Conservation (phyloP, 2,888 invertebrate genomes). For the Ferrisia virgata region DNA sequence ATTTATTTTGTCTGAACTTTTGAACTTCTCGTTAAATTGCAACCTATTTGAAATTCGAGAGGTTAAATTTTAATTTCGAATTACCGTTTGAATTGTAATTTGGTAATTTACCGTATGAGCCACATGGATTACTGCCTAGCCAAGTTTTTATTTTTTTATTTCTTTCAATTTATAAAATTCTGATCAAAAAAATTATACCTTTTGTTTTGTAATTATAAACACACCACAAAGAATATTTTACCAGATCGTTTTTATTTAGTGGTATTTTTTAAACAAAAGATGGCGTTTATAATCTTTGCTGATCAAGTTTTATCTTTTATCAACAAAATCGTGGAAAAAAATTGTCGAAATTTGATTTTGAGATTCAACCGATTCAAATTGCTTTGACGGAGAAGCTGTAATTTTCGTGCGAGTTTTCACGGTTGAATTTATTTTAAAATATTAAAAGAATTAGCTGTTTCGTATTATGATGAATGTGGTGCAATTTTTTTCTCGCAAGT, state of each 20-base stretch:
- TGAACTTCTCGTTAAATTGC: background rate
- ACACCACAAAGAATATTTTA: background rate
- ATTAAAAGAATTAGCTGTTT: background rate
- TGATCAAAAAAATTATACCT: background rate
- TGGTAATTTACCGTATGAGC: background rate
- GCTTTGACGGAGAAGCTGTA: background rate
- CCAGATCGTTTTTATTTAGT: background rate
- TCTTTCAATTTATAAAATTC: background rate
- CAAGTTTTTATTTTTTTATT: background rate
- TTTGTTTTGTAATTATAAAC: background rate
- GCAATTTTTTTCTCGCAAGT: background rate
- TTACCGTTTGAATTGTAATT: background rate
- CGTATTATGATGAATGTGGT: background rate
- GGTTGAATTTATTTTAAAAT: background rate
- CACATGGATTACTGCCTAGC: background rate
- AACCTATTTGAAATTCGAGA: background rate
- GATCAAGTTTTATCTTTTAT: background rate
- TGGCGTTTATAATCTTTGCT: background rate
- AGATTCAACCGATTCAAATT: slow-evolving; percentile 7
- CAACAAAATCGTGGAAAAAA: slow-evolving; percentile 15
- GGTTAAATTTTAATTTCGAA: background rate
- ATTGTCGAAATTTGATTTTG: slow-evolving; percentile 1
- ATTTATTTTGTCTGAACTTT: background rate
- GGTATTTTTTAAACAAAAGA: background rate
- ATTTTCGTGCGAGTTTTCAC: slow-evolving; percentile 1